Conservation (phyloP, 2,113 vertebrate species). For the Tringa solitaria region DNA sequence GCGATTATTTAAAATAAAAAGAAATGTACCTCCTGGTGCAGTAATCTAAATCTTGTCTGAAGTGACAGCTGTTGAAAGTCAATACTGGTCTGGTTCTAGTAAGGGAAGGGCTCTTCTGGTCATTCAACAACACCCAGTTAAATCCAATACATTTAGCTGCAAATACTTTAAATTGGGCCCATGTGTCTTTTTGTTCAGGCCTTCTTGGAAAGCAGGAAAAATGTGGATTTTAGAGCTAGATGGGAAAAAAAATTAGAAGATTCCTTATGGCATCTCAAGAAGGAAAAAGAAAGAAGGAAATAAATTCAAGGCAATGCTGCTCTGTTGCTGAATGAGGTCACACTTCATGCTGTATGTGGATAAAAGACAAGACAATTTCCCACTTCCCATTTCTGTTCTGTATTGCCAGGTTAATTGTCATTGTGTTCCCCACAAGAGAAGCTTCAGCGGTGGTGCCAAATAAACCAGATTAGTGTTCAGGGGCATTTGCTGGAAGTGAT, state of each 20-base stretch:
- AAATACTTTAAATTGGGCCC: neutral
- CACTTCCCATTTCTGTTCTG: constrained; percentile 43
- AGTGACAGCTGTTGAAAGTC: neutral
- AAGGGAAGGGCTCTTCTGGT: neutral
- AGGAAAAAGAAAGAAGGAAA: neutral
- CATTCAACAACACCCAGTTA: neutral
- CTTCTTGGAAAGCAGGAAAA: neutral
- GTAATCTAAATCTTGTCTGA: neutral
- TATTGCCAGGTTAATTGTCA: constrained; percentile 66
- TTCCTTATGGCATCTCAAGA: neutral
- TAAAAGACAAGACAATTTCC: constrained; percentile 43
- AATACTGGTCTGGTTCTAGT: neutral
- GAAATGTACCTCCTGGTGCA: neutral
- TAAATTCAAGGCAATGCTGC: neutral
- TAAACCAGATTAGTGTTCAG: constrained; percentile 65
- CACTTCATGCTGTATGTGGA: neutral
- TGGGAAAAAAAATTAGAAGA: neutral
- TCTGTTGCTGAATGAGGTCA: neutral
- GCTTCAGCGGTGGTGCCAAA: constrained; percentile 58
- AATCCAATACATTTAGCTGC: neutral
- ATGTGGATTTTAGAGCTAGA: neutral
- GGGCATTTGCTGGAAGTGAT: constrained; percentile 53
- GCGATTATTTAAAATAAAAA: neutral
- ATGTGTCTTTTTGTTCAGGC: neutral
- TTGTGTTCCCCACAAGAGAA: constrained; percentile 57